Percentiles rank a stretch among this genome's conserved stretches.
Conservation (phyloP, 2,888 invertebrate species). For the Tetramorium bicarinatum region DNA sequence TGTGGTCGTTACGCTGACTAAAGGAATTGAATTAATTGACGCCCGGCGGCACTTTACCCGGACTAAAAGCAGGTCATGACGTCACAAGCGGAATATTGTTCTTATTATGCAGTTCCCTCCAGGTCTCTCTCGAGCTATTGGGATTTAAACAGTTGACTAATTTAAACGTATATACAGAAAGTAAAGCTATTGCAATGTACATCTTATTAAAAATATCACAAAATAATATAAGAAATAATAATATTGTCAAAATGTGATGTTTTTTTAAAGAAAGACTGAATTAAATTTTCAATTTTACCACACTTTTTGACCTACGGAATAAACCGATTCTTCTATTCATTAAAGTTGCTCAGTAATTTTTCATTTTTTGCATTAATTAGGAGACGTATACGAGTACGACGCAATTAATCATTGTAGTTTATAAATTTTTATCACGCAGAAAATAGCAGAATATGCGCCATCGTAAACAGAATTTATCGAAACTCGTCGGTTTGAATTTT, state of each 20-base stretch:
- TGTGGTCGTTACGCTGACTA: slow-evolving; percentile 17
- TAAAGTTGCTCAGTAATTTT: slow-evolving; percentile 21
- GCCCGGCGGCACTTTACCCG: slow-evolving; percentile 23
- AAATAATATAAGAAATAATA: background rate
- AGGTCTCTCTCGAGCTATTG: background rate
- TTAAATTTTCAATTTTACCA: background rate
- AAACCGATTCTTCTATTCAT: background rate
- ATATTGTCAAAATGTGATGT: background rate
- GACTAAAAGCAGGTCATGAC: slow-evolving; percentile 27
- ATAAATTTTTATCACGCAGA: slow-evolving; percentile 47
- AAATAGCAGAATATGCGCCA: slow-evolving; percentile 11
- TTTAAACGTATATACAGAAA: background rate
- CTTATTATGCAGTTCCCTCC: background rate
- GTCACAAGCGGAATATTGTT: slow-evolving; percentile 23
- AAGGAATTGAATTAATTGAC: slow-evolving; percentile 48
- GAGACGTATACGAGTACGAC: background rate
- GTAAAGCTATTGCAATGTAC: background rate
- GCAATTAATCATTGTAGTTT: slow-evolving; percentile 27
- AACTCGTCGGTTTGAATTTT: slow-evolving; percentile 45
- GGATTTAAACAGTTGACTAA: background rate
- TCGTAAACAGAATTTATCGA: slow-evolving; percentile 11
- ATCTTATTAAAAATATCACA: background rate
- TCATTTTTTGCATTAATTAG: slow-evolving; percentile 10
- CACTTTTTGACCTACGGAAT: background rate
- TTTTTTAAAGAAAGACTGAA: background rate